These are phyloP conservation scores for Spondyliosoma cantharus DNA, from an alignment of 2,797 vertebrate genomes.

Conservation along the genomic window DNA sequence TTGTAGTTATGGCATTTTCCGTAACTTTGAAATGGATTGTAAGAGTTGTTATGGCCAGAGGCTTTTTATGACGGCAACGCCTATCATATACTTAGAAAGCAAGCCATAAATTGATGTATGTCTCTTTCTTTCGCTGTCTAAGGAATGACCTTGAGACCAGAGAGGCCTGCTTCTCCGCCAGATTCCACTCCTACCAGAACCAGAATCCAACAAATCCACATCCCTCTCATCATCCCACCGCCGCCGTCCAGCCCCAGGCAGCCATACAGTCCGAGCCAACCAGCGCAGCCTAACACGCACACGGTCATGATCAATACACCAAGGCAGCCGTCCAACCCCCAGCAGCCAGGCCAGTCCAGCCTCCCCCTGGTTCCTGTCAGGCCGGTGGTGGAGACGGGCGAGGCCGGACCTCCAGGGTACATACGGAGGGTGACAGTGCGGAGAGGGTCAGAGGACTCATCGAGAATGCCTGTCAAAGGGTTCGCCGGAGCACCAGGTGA, in stretches of 20 bases:
- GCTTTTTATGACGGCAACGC: not conserved
- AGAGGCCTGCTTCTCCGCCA: constrained; percentile 63
- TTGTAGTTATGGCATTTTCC: constrained; percentile 8
- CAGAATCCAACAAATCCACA: constrained; percentile 80
- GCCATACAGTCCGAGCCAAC: constrained; percentile 48
- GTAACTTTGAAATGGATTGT: constrained; percentile 5
- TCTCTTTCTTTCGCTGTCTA: constrained; percentile 38
- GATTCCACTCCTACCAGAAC: constrained; percentile 65
- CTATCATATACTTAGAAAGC: not conserved
- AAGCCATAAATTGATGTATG: constrained; percentile 1
- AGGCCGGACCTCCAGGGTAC: constrained; percentile 93
- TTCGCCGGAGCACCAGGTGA: constrained; percentile 93
- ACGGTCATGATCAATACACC: constrained; percentile 57
- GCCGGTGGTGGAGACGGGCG: constrained; percentile 88
- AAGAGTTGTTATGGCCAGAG: not conserved
- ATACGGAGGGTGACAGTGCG: constrained; percentile 77
- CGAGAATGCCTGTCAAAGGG: constrained; percentile 79
- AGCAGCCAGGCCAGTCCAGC: constrained; percentile 58
- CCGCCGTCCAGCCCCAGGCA: constrained; percentile 59
- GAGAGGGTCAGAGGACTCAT: constrained; percentile 71
- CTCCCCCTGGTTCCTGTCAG: constrained; percentile 47
- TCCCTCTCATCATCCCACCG: constrained; percentile 77
- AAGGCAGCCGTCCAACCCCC: constrained; percentile 63
- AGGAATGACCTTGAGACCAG: constrained; percentile 73
- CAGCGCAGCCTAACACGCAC: constrained; percentile 70